A percentile compares a stretch with the other conserved stretches of the same genome.
phyloP scores from a whole-genome alignment of 1,140 invertebrate genomes.

The Magallana angulata region DNA sequence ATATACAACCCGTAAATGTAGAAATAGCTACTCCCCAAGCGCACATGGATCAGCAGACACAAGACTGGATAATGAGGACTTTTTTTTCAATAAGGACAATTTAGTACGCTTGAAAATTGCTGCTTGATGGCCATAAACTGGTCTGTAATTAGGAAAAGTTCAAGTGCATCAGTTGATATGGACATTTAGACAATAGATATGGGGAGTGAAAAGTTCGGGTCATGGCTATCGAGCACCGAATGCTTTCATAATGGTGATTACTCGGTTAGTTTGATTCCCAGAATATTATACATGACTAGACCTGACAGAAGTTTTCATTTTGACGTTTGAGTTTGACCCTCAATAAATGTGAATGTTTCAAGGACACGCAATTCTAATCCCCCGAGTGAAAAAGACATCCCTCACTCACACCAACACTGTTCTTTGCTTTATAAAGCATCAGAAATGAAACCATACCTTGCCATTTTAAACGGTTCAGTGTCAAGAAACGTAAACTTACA shows the following conservation, averaged over 20 bases:
- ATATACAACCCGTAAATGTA: conserved; percentile 16
- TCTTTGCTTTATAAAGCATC: too few relatives aligned
- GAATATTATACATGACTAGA: neutral
- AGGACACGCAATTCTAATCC: too few relatives aligned
- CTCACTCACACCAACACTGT: too few relatives aligned
- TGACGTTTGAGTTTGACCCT: neutral
- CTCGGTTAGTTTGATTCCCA: neutral
- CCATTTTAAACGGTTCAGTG: too few relatives aligned
- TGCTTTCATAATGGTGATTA: too few relatives aligned
- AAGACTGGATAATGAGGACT: neutral
- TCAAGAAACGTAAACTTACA: too few relatives aligned
- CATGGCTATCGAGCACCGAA: too few relatives aligned
- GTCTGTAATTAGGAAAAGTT: neutral
- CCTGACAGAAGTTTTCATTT: neutral
- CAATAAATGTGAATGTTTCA: too few relatives aligned
- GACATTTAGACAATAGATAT: neutral
- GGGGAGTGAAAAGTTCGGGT: too few relatives aligned
- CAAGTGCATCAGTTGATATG: neutral
- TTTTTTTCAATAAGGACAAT: neutral
- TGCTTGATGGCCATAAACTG: neutral
- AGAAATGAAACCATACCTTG: too few relatives aligned
- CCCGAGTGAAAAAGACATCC: too few relatives aligned
- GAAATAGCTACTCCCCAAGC: neutral
- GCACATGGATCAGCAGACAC: neutral
- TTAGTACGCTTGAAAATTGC: neutral